These are phyloP conservation scores for Nomada lathburiana DNA, from an alignment of 2,888 invertebrate genomes.

Conservation along the genomic window DNA sequence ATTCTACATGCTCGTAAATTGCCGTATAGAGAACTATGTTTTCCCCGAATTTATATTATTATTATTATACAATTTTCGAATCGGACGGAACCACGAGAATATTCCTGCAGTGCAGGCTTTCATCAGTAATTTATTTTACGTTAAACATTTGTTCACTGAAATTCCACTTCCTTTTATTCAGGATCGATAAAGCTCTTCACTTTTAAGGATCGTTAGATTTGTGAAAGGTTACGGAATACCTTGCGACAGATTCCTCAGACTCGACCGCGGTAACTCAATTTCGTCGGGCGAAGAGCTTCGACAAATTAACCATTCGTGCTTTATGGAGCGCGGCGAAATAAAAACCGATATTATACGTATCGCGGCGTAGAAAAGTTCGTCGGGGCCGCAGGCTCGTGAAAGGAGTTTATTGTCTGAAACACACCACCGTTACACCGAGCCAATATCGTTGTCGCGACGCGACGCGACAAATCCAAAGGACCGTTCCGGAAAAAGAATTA, in stretches of 20 bases:
- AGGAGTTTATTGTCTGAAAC: conserved; percentile 55
- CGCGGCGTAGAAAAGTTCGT: conserved; percentile 36
- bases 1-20: conserved; percentile 21
- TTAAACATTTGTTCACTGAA: too few species aligned
- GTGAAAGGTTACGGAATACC: not conserved
- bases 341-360: conserved; percentile 60
- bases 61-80: not conserved
- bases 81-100: not conserved
- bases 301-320: conserved; percentile 58
- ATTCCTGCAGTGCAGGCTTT: too few species aligned
- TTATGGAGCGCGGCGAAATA: conserved; percentile 55
- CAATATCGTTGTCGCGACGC: conserved; percentile 23
- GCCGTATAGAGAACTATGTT: conserved; percentile 1
- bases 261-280: conserved; percentile 50
- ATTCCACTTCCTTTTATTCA: not conserved
- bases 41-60: conserved; percentile 6
- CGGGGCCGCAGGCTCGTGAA: conserved; percentile 29
- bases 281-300: conserved; percentile 20
- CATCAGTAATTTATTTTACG: too few species aligned
- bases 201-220: not conserved
- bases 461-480: conserved; percentile 7
- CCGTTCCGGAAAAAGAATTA: not conserved
- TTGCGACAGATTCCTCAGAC: not conserved
- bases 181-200: not conserved
- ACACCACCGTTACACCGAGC: conserved; percentile 1